These are phyloP conservation scores for Trichopria drosophilae DNA, from an alignment of 2,888 invertebrate species.

Conservation along the genomic window DNA sequence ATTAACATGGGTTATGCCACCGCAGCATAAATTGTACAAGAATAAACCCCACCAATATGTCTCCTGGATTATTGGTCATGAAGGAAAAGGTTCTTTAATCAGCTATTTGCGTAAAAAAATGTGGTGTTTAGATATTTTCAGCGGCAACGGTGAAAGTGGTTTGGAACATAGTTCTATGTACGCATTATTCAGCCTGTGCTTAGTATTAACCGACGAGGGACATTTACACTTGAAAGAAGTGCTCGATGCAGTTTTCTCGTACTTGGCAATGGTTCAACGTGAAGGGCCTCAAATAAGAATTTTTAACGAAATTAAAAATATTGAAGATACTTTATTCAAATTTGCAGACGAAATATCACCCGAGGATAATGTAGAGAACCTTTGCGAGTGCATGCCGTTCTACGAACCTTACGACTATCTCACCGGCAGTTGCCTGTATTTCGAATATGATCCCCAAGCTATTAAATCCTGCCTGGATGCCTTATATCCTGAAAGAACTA, in stretches of 20 bases:
- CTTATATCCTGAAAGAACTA: conserved; percentile 69
- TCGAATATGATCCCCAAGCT: conserved; percentile 74
- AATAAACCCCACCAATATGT: conserved; percentile 78
- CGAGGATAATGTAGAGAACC: conserved; percentile 75
- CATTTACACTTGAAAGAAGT: conserved; percentile 72
- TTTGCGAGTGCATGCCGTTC: conserved; percentile 78
- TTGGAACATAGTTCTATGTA: conserved; percentile 80
- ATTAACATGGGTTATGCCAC: conserved; percentile 69
- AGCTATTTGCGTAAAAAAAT: conserved; percentile 75
- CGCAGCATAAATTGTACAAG: conserved; percentile 69
- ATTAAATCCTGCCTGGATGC: conserved; percentile 65
- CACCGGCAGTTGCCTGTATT: conserved; percentile 74
- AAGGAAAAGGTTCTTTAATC: conserved; percentile 82
- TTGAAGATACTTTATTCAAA: conserved; percentile 73
- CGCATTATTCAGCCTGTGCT: conserved; percentile 72
- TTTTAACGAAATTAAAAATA: conserved; percentile 60
- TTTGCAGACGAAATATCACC: conserved; percentile 74
- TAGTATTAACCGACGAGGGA: conserved; percentile 79
- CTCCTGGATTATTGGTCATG: conserved; percentile 76
- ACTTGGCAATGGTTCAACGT: conserved; percentile 71
- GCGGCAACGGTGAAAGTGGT: conserved; percentile 74
- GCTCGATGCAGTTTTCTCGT: conserved; percentile 76
- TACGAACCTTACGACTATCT: conserved; percentile 79
- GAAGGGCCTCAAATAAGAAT: conserved; percentile 71
- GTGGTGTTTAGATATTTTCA: conserved; percentile 74